Base-by-base conservation (phyloP, 2,113 vertebrate genomes). In the Argyrosomus japonicus region DNA sequence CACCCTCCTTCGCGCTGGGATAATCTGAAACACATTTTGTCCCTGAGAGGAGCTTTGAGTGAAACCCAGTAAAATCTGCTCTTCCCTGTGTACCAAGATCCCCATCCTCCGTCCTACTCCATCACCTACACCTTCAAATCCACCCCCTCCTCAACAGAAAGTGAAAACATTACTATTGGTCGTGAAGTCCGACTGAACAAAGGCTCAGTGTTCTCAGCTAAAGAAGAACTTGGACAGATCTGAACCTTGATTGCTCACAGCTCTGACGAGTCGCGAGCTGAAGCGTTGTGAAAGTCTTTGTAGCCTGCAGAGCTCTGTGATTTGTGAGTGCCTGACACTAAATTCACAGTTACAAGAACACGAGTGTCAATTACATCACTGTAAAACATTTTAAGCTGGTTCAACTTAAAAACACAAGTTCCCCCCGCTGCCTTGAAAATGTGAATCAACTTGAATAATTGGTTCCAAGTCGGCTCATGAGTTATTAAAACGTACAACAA, bases 21-120 rank as follows among this genome's bases (percentile, higher is more conserved):
- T 93, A 93, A 94, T 92, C 60, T 54, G 74, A 93, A 93, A 81
- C 92, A 94, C 79, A 89, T 93, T 93, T 89, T 40, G 36, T 85
- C 73, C 75, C 77, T 25, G 61, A 76, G 75, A 78, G 54, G 51
- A 64, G 70, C 67, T 77, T 53, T 50, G 71, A 91, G 73, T 57
- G 73, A 78, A 74, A 82, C 75, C 82, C 67, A 88, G 71, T 77
- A 75, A 90, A 72, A 84, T 12, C 57, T 61, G 48, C 76, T 75
- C 79, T 75, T 78, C 47, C 48, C 9, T 13, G 12, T 40, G 18
- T 68, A 40, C 36, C 8, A 68, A 45, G 58, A 57, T 27, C 19
- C 68, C n/a, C 62, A 0, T 56, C 75, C 67, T 75, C 75, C 63
- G 15, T 83, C 81, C 36, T 40, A 62, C 79, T 77, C 79, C 62